phyloP scores from a whole-genome alignment of 1,140 invertebrate species.

The Probaryconus sp. region DNA sequence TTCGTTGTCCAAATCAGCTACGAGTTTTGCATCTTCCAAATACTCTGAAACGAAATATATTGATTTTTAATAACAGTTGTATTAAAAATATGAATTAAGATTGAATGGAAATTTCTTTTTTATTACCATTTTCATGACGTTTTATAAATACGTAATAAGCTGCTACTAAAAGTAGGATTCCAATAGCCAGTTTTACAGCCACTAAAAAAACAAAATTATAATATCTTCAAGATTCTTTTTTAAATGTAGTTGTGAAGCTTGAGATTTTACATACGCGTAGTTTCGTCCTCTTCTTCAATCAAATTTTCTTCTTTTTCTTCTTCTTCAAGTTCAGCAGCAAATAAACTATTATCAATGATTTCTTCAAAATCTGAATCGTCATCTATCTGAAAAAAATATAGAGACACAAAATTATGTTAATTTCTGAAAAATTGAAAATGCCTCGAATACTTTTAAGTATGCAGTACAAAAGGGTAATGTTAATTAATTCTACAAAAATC shows the following conservation, averaged over 20 bases:
- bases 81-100: background rate
- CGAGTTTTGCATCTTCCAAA: conserved; percentile 31
- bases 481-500: too few relatives aligned
- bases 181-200: conserved; percentile 87
- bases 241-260: too few relatives aligned
- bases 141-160: conserved; percentile 85
- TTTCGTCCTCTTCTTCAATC: conserved; percentile 72
- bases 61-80: too few relatives aligned
- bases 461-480: conserved; percentile 53
- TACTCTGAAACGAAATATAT: conserved; percentile 17
- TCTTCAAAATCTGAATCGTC: conserved; percentile 65
- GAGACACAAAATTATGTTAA: too few relatives aligned
- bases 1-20: conserved; percentile 28
- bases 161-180: conserved; percentile 85
- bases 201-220: conserved; percentile 85
- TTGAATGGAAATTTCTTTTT: conserved; percentile 8
- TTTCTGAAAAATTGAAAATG: too few relatives aligned
- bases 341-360: conserved; percentile 67
- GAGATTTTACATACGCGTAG: conserved; percentile 69
- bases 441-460: too few relatives aligned
- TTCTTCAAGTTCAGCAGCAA: conserved; percentile 60
- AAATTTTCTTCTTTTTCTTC: conserved; percentile 64
- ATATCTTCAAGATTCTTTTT: too few relatives aligned
- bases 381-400: conserved; percentile 39
- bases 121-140: conserved; percentile 77